phyloP scores from a whole-genome alignment of 2,888 invertebrate genomes.

The Trichacis sp. region DNA sequence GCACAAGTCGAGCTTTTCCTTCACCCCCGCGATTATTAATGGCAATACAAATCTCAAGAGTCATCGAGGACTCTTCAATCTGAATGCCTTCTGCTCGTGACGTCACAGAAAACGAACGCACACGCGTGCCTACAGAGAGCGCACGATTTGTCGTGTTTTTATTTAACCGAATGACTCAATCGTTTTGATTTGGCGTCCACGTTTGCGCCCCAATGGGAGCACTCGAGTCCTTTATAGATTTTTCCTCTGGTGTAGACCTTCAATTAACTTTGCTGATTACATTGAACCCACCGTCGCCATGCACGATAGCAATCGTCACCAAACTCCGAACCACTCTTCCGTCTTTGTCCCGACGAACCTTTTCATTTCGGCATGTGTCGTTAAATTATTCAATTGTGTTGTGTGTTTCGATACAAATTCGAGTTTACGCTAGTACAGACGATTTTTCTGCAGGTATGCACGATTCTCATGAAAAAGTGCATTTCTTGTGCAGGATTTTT shows the following conservation, averaged over 20 bases:
- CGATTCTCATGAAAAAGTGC: no score
- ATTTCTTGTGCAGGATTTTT: no score
- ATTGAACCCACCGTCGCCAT: slow-evolving; percentile 46
- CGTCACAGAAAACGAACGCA: slow-evolving; percentile 54
- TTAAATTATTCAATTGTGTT: slow-evolving; percentile 59
- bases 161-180: slow-evolving; percentile 67
- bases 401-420: slow-evolving; percentile 38
- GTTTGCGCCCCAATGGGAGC: slow-evolving; percentile 52
- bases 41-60: slow-evolving; percentile 69
- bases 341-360: slow-evolving; percentile 31
- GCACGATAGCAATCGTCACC: slow-evolving; percentile 25
- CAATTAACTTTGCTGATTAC: slow-evolving; percentile 65
- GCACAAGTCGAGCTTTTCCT: slow-evolving; percentile 6
- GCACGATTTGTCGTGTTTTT: slow-evolving; percentile 61
- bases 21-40: slow-evolving; percentile 64
- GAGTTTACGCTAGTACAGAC: slow-evolving; percentile 25
- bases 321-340: slow-evolving; percentile 45
- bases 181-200: slow-evolving; percentile 53
- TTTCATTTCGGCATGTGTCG: slow-evolving; percentile 25
- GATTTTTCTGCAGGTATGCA: no score
- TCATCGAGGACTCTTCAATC: slow-evolving; percentile 69
- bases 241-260: slow-evolving; percentile 47
- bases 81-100: slow-evolving; percentile 69
- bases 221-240: slow-evolving; percentile 36
- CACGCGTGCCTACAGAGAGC: slow-evolving; percentile 26